These are phyloP conservation scores for Mergus octosetaceus DNA, from an alignment of 2,797 vertebrate species.

Conservation along the genomic window DNA sequence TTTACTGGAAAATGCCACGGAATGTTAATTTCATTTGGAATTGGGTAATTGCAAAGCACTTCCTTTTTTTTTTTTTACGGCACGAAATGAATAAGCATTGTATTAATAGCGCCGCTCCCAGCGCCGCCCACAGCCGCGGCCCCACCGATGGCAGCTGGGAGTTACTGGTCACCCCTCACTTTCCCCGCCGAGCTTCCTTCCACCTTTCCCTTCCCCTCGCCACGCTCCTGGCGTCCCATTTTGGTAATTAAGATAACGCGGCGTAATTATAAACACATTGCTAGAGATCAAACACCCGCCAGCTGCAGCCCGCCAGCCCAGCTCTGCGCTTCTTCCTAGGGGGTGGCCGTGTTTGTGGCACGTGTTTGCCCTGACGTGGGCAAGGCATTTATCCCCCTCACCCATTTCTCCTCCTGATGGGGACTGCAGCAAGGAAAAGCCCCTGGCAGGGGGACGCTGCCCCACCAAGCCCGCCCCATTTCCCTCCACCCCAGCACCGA, in stretches of 20 bases:
- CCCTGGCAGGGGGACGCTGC: background rate
- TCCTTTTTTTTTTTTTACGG: conserved; percentile 50
- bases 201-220: background rate
- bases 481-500: background rate
- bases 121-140: background rate
- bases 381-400: background rate
- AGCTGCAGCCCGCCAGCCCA: background rate
- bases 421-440: background rate
- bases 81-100: conserved; percentile 69
- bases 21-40: conserved; percentile 79
- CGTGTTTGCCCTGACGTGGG: background rate
- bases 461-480: too few species aligned
- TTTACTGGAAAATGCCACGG: conserved; percentile 75
- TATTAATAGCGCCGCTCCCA: conserved; percentile 72
- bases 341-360: background rate
- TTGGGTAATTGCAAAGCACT: conserved; percentile 57
- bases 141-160: background rate
- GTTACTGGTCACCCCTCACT: background rate
- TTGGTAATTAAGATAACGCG: conserved; percentile 70
- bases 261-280: conserved; percentile 68
- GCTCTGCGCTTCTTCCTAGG: accelerated
- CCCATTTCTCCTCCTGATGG: background rate
- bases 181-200: background rate
- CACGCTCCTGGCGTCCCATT: background rate
- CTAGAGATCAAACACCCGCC: background rate